Evolutionary conservation across 2,113 vertebrate genomes (phyloP).

Genomic region (Hassar affinis): DNA sequence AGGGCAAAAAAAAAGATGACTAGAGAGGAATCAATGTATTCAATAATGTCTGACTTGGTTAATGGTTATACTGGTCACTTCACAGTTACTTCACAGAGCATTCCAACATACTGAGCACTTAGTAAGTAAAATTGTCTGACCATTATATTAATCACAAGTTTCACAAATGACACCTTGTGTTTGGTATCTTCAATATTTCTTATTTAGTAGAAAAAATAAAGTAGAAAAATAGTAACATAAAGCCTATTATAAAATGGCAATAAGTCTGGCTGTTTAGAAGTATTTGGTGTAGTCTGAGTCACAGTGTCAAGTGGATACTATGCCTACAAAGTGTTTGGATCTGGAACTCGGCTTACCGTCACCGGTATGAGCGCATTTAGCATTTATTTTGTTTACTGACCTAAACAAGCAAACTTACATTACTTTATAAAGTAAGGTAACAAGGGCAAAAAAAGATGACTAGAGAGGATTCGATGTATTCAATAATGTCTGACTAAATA

Average conservation of each 20-base stretch:
- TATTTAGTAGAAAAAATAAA: background rate
- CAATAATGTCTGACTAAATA: background rate
- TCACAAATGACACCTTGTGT: background rate
- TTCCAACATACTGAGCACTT: background rate
- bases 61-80: background rate
- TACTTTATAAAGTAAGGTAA: too few relatives aligned
- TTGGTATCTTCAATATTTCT: background rate
- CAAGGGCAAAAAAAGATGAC: too few relatives aligned
- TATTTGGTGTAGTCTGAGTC: constrained; percentile 41
- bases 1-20: background rate
- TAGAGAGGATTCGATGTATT: background rate
- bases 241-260: too few relatives aligned
- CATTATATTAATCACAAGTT: background rate
- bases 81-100: background rate
- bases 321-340: constrained; percentile 47
- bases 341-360: constrained; percentile 46
- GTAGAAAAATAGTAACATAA: too few relatives aligned
- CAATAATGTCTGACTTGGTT: background rate
- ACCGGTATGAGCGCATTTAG: constrained; percentile 37
- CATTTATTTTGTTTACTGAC: too few relatives aligned
- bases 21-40: background rate
- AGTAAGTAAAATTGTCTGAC: background rate
- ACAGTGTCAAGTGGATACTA: constrained; percentile 30
- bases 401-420: too few relatives aligned
- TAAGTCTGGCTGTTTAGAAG: constrained; percentile 4